Conservation (phyloP, 2,797 vertebrate genomes). For the Argyrosomus regius region DNA sequence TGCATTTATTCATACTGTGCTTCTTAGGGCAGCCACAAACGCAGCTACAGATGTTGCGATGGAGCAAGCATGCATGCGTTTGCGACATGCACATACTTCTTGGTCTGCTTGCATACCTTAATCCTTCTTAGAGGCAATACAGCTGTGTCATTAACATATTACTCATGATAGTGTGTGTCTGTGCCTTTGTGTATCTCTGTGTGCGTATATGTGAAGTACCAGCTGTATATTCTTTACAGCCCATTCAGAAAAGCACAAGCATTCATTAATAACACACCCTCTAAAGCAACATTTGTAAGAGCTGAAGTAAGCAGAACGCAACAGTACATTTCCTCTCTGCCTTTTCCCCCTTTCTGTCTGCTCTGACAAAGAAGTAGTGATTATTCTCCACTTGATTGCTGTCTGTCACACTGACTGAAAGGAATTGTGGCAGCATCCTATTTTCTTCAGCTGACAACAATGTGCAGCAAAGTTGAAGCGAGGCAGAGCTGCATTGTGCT, state of each 20-base stretch:
- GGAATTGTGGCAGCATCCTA: constrained; percentile 37
- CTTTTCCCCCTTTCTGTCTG: constrained; percentile 19
- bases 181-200: neutral
- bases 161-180: neutral
- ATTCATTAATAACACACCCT: constrained; percentile 56
- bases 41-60: neutral
- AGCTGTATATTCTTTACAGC: constrained; percentile 61
- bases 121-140: constrained; percentile 3
- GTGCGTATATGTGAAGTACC: constrained; percentile 28
- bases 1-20: constrained; percentile 18
- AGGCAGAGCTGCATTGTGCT: constrained; percentile 40
- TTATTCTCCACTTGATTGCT: constrained; percentile 67
- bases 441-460: constrained; percentile 35
- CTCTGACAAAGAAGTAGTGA: constrained; percentile 29
- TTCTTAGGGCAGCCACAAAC: constrained; percentile 18
- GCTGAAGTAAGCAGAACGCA: constrained; percentile 48
- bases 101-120: constrained; percentile 1
- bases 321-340: constrained; percentile 46
- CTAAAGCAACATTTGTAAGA: constrained; percentile 39
- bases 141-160: constrained; percentile 46
- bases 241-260: constrained; percentile 39
- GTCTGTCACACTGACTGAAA: constrained; percentile 62
- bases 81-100: constrained; percentile 2
- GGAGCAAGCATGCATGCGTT: neutral
- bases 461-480: constrained; percentile 38